Conservation (phyloP, 2,113 vertebrate species). For the Hyla sarda region DNA sequence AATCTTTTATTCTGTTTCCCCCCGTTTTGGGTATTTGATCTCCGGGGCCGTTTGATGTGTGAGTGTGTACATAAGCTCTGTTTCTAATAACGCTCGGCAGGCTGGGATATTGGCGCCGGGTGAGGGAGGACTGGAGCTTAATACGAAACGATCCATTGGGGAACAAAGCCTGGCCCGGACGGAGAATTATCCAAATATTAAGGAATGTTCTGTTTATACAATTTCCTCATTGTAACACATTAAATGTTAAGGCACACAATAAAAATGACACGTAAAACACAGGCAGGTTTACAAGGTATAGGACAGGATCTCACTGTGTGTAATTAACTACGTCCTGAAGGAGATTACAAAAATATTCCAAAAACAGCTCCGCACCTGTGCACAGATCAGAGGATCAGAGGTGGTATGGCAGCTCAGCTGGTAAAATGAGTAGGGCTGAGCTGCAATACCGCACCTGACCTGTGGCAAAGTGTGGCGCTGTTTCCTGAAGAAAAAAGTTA, state of each 20-base stretch:
- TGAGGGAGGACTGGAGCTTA: conserved; percentile 42
- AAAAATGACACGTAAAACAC: not conserved
- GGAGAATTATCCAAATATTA: conserved; percentile 37
- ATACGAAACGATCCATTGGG: conserved; percentile 41
- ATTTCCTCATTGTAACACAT: conserved; percentile 23
- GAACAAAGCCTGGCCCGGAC: conserved; percentile 12
- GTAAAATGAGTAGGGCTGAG: no score
- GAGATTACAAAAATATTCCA: no score
- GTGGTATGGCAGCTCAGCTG: no score
- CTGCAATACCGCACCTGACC: no score
- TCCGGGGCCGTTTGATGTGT: conserved; percentile 39
- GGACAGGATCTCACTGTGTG: not conserved
- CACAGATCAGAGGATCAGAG: no score
- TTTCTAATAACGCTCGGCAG: conserved; percentile 45
- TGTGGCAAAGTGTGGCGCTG: no score
- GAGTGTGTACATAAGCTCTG: conserved; percentile 17
- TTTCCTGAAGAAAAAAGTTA: no score
- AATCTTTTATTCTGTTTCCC: not conserved
- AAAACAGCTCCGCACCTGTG: no score
- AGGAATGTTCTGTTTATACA: conserved; percentile 27
- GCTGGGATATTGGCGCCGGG: not conserved
- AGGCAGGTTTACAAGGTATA: not conserved
- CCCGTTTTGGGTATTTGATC: conserved; percentile 7
- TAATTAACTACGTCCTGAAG: not conserved
- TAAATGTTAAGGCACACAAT: not conserved